Percentiles rank a stretch among this genome's conserved stretches.
These are phyloP conservation scores for Chaunax sp. DNA, from an alignment of 2,797 vertebrate genomes.

Conservation along the genomic window DNA sequence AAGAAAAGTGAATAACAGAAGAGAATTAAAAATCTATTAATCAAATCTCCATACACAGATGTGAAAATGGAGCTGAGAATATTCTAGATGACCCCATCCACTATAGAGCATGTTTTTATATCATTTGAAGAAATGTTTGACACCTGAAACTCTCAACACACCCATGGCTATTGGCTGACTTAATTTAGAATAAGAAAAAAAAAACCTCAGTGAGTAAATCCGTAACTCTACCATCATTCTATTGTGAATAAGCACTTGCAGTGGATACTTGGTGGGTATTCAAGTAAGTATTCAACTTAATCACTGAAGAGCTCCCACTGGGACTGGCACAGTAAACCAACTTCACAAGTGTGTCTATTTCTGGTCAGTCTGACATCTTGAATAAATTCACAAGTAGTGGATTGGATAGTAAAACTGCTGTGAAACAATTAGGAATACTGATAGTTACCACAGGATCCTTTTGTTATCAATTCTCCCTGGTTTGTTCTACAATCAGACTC, in stretches of 20 bases:
- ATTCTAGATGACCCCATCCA: neutral
- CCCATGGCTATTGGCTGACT: conserved; percentile 28
- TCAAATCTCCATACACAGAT: neutral
- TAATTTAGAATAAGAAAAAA: conserved; percentile 33
- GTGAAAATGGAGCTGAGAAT: neutral
- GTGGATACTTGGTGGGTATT: conserved; percentile 54
- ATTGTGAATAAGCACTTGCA: conserved; percentile 33
- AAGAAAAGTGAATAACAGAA: conserved; percentile 2
- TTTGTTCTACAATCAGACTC: conserved; percentile 17
- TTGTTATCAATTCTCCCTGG: neutral
- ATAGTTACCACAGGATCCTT: conserved; percentile 16
- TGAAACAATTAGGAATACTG: conserved; percentile 1
- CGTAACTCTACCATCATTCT: conserved; percentile 26
- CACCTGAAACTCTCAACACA: conserved; percentile 6
- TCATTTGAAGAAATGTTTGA: neutral
- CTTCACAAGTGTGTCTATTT: conserved; percentile 53
- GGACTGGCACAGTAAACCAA: conserved; percentile 25
- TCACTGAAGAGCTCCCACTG: conserved; percentile 54
- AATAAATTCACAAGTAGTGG: conserved; percentile 14
- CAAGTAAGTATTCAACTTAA: conserved; percentile 54
- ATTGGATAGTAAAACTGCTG: conserved; percentile 15
- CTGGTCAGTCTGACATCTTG: conserved; percentile 32
- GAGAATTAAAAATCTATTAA: conserved; percentile 5
- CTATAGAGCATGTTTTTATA: conserved; percentile 7
- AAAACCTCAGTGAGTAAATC: conserved; percentile 8